phyloP scores from a whole-genome alignment of 1,140 invertebrate genomes.

The Euborellia annulipes region DNA sequence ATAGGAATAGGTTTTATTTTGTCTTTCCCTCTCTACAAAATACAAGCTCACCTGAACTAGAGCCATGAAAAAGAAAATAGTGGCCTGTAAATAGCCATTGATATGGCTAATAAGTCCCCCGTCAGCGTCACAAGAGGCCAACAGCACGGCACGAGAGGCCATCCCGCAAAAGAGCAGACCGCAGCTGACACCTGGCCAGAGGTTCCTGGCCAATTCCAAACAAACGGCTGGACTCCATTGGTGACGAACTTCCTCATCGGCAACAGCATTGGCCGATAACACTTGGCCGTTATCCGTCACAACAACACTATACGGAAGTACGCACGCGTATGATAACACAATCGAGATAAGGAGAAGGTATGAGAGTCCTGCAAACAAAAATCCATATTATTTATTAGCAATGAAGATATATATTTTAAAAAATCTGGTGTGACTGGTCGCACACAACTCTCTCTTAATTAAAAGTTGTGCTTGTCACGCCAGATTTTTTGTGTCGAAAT shows the following conservation, averaged over 20 bases:
- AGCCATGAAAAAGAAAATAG: constrained; percentile 35
- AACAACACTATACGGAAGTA: constrained; percentile 35
- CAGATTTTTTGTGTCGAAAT: no score
- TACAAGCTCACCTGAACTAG: constrained; percentile 35
- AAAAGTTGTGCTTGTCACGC: no score
- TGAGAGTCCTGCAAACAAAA: constrained; percentile 23
- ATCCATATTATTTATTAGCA: no score
- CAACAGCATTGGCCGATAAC: constrained; percentile 8
- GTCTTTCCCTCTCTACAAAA: no score
- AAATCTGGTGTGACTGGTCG: no score
- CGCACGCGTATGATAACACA: constrained; percentile 32
- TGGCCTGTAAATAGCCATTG: constrained; percentile 38
- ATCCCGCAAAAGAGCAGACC: constrained; percentile 37
- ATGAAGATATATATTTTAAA: no score
- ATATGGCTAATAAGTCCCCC: constrained; percentile 41
- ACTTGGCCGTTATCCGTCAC: no score
- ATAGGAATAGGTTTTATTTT: no score
- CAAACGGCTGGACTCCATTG: constrained; percentile 7
- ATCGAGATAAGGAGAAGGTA: constrained; percentile 32
- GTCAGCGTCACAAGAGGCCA: constrained; percentile 35
- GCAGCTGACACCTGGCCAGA: constrained; percentile 33
- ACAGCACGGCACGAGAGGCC: constrained; percentile 36
- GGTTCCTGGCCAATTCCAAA: constrained; percentile 32
- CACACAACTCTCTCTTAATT: no score
- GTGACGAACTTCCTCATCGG: constrained; percentile 11